Percentiles rank a stretch among this genome's conserved stretches.
phyloP scores from a whole-genome alignment of 2,797 vertebrate species.

The Aselliscus stoliczkanus region DNA sequence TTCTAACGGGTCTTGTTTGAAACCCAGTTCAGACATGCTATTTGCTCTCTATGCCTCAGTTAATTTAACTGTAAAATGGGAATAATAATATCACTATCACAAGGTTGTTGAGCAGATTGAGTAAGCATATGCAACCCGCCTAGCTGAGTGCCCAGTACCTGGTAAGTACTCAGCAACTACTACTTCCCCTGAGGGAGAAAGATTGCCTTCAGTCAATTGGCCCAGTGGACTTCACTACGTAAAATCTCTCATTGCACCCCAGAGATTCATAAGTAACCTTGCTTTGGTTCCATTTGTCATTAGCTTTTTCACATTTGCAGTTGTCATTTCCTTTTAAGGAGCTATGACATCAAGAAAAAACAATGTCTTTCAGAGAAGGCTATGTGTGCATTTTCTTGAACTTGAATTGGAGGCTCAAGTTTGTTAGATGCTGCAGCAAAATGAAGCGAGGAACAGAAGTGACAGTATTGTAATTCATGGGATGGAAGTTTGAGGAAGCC shows the following conservation, averaged over 20 bases:
- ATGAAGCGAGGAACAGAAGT: neutral
- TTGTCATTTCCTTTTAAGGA: neutral
- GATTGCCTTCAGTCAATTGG: neutral
- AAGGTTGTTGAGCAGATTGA: neutral
- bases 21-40: neutral
- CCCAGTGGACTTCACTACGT: neutral
- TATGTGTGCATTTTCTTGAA: neutral
- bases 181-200: neutral
- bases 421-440: neutral
- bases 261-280: neutral
- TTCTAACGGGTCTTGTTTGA: neutral
- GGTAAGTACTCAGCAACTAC: neutral
- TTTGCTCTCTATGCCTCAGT: neutral
- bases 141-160: neutral
- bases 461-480: neutral
- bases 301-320: neutral
- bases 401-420: neutral
- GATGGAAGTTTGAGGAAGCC: neutral
- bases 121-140: neutral
- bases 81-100: neutral
- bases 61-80: neutral
- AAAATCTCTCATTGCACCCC: neutral
- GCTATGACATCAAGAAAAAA: neutral
- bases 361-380: neutral
- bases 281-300: neutral